phyloP scores from a whole-genome alignment of 2,797 vertebrate genomes.

The Epinephelus coioides region DNA sequence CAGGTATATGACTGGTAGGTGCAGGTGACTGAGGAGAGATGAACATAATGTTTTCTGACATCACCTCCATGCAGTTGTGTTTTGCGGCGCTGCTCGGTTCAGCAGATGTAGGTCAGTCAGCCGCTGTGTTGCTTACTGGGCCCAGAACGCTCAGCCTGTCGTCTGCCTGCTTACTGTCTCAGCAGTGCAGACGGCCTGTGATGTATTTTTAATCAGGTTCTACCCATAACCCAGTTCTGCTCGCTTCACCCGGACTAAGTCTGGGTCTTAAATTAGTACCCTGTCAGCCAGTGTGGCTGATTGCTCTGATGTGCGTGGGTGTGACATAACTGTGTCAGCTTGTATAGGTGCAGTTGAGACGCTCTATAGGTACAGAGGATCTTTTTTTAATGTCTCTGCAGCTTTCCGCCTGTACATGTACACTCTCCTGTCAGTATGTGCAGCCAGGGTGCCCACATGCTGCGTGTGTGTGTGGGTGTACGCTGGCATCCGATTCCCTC shows the following conservation, averaged over 20 bases:
- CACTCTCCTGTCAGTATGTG: slow-evolving; percentile 41
- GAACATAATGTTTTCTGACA: slow-evolving; percentile 31
- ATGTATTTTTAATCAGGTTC: slow-evolving; percentile 81
- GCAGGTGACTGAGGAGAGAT: slow-evolving; percentile 33
- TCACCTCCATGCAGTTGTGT: slow-evolving; percentile 33
- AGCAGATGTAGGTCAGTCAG: slow-evolving; percentile 76
- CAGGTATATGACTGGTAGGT: neutral
- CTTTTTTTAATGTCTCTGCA: slow-evolving; percentile 14
- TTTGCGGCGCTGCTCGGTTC: slow-evolving; percentile 41
- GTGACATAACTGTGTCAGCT: slow-evolving; percentile 52
- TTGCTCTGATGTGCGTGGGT: slow-evolving; percentile 42
- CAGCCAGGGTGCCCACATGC: slow-evolving; percentile 58
- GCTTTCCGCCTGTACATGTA: slow-evolving; percentile 35
- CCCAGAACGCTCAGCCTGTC: slow-evolving; percentile 50
- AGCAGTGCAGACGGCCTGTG: slow-evolving; percentile 68
- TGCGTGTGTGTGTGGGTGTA: slow-evolving; percentile 52
- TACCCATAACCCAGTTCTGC: slow-evolving; percentile 69
- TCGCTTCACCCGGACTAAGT: slow-evolving; percentile 53
- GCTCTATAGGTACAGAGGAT: slow-evolving; percentile 40
- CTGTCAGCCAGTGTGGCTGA: slow-evolving; percentile 36
- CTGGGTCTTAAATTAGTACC: slow-evolving; percentile 63
- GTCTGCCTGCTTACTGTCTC: slow-evolving; percentile 61
- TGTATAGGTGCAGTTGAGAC: slow-evolving; percentile 36
- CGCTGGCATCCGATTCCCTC: slow-evolving; percentile 50
- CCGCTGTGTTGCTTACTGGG: slow-evolving; percentile 53